Evolutionary conservation across 2,113 vertebrate genomes (phyloP), one percentile per base, ranked within the genome.

Genomic region (Malaclemys terrapin): DNA sequence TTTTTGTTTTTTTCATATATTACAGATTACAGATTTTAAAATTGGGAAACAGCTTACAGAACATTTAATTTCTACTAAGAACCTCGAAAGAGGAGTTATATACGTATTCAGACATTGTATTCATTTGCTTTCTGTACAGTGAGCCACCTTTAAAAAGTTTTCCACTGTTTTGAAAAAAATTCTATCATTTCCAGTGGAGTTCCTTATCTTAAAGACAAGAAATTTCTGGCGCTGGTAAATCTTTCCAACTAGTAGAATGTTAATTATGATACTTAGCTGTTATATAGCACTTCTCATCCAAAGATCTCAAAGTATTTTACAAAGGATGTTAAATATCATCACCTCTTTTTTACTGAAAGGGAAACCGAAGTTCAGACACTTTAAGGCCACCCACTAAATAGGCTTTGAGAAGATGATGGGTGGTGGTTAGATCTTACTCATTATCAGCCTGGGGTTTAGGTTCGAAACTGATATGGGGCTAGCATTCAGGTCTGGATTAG

Each of bases 251-350:
- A 1, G 69, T n/a, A 6, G 80, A 95, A 56, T 27, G 5, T 35
- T 29, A 29, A 14, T 47, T 6, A 1, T 90, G 11, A 31, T 62
- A 13, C 12, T 62, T 57, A n/a, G 14, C 38, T 42, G 52, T 84
- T 89, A 47, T 1, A 35, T 82, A 10, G n/a, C 0, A 0, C 17
- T 94, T 91, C 69, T 7, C 42, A 45, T 62, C 14, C 52, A 0
- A 1, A 10, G 57, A 62, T 62, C 57, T 31, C 45, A 45, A 45
- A 45, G 45, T 45, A 45, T 45, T 45, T 6, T 45, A 45, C 45
- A 45, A 45, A 45, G 45, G 12, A 62, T 31, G 12, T 11, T 62
- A 10, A 62, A 31, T 62, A 62, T 56, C 54, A 56, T 56, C 54
- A 53, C 10, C 56, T 12, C 11, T 12, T 11, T 31, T 62, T 62